These are phyloP conservation scores for Temnothorax curvispinosus DNA, from an alignment of 1,140 invertebrate genomes.

Conservation along the genomic window DNA sequence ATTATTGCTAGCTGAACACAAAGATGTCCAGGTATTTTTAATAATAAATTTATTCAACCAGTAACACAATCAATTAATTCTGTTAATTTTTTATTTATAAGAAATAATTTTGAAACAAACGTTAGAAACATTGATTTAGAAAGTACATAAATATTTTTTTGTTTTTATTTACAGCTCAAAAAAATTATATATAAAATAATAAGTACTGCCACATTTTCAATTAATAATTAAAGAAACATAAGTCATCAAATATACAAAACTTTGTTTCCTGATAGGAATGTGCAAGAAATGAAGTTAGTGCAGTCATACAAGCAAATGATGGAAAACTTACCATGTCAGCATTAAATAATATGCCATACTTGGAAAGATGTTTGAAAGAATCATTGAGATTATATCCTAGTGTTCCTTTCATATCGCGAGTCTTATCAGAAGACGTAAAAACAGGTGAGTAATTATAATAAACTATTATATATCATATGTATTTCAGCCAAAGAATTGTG, in stretches of 20 bases:
- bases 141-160: background rate
- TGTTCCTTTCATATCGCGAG: conserved; percentile 86
- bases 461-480: background rate
- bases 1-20: conserved; percentile 88
- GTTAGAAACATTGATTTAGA: background rate
- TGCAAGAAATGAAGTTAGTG: conserved; percentile 72
- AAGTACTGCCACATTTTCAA: background rate
- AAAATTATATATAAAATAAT: background rate
- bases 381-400: conserved; percentile 83
- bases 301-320: conserved; percentile 31
- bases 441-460: conserved; percentile 34
- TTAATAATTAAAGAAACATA: background rate
- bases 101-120: background rate
- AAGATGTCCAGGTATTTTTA: conserved; percentile 86
- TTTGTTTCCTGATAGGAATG: conserved; percentile 59
- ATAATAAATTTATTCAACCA: background rate
- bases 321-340: conserved; percentile 63
- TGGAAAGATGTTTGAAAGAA: conserved; percentile 89
- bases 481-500: background rate
- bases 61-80: background rate
- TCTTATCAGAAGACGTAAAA: conserved; percentile 53
- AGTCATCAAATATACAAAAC: background rate
- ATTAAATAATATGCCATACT: conserved; percentile 80
- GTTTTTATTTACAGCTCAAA: conserved; percentile 57
- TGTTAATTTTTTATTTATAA: background rate